Base-by-base conservation (phyloP, 2,888 invertebrate species). In the Poecilus cupreus region DNA sequence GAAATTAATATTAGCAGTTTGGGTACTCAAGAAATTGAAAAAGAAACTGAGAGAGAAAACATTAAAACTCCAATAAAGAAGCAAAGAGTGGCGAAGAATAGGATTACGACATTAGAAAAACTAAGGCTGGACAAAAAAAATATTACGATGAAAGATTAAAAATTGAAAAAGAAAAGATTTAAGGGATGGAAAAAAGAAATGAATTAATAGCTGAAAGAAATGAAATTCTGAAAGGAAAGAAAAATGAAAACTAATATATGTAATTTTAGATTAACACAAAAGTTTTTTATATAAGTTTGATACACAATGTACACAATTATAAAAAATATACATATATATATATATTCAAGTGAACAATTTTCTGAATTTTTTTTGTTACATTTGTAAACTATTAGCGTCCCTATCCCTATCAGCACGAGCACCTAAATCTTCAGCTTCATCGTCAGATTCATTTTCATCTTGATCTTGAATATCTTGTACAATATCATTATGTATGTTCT, bases 391-490 rank as follows among this genome's bases (percentile, higher is more conserved):
- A 60, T 22, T 24, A 16, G 18, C 26, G n/a, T 6, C 26, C 18
- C 16, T 26, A 60, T 60, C 13, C 13, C 26, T 24, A 60, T 6
- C 16, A n/a, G n/a, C 32, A 26, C 51, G 18, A 32, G 22, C 22
- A 22, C 22, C 70, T 39, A 26, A n/a, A n/a, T 70, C 70, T 70
- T 70, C 70, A 70, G 26, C 70, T 18, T 32, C 13, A 70, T 70
- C 70, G 37, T 70, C 1, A 11, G 22, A 32, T 22, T 68, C 39
- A 8, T 32, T 68, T 3, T 13, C 68, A 1, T 13, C 26, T 32
- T n/a, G n/a, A 32, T 32, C n/a, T 32, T 68, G 6, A 39, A 20
- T n/a, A n/a, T n/a, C 10, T 32, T 68, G 68, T 32, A 68, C 13
- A 32, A 37, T 26, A 32, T 68, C 68, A 32, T 51, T 1, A 10